Evolutionary conservation across 64 coral and sea anemone genomes (phyloP), one percentile per base, ranked within the genome.

Genomic region (Platygyra sinensis): DNA sequence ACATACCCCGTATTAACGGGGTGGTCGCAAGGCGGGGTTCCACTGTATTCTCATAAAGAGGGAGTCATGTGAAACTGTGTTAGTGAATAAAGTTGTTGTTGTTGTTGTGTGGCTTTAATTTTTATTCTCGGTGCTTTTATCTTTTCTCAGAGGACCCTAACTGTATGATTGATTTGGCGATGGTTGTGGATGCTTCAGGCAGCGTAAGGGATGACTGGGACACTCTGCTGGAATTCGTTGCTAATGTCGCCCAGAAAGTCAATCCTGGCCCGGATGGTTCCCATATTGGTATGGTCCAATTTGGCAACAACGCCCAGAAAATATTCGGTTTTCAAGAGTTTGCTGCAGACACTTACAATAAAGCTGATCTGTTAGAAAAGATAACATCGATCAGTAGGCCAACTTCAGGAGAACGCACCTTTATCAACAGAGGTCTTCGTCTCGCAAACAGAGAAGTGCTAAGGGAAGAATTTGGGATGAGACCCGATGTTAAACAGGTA

Each of bases 341-440:
- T 72, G 22, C 72, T 28, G 0, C 50, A 52, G 16, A 15, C 1
- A 24, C 81, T 85, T 85, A 71, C 62, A 29, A 18, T 18, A 38
- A 71, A 42, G 38, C 5, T 14, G 10, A 11, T 0, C 24, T 85
- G 28, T 51, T 85, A 0, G 0, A 0, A 1, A n/a, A 52, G 81
- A 85, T 85, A 28, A 13, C 13, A 8, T 19, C 28, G 2, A 85
- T 85, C 19, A 32, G 10, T 10, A 72, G 42, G 14, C 81, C 81
- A 50, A 24, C 16, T 3, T 16, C 81, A 6, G 0, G 19, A 0
- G 90, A 76, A 25, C 27, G 62, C 17, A 92, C 83, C 10, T 92
- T 78, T 82, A 87, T 92, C 13, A 86, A 92, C 74, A 84, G 90
- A 30, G 90, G 82, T 76, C 90, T 92, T 33, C 75, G 65, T 27